phyloP scores from a whole-genome alignment of 2,888 invertebrate genomes.

The Synanthedon vespiformis region DNA sequence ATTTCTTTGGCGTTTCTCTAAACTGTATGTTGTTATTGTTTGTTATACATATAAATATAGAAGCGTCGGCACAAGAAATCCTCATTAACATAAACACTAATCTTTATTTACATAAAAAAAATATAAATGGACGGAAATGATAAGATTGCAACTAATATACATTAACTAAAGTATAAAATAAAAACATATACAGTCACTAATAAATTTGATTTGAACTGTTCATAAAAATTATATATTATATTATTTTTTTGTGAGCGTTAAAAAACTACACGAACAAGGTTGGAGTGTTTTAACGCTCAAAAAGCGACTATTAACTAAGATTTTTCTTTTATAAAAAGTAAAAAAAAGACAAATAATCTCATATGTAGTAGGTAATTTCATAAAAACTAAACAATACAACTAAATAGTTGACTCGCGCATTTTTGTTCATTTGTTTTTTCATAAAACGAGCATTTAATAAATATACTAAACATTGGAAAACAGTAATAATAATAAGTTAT shows the following conservation, averaged over 20 bases:
- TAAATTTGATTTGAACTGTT: not conserved
- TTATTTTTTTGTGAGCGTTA: not conserved
- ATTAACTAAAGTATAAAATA: conserved; percentile 19
- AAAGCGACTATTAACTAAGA: conserved; percentile 30
- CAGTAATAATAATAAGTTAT: conserved; percentile 40
- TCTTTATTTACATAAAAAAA: conserved; percentile 13
- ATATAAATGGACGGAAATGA: conserved; percentile 62
- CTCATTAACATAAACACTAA: not conserved
- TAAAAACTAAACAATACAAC: not conserved
- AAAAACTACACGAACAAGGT: not conserved
- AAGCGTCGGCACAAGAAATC: not conserved
- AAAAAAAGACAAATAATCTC: conserved; percentile 59
- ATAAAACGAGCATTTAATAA: not conserved
- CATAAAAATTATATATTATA: not conserved
- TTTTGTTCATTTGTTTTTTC: conserved; percentile 2
- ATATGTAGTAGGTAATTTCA: conserved; percentile 58
- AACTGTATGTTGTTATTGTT: conserved; percentile 56
- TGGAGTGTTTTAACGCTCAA: not conserved
- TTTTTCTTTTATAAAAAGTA: conserved; percentile 42
- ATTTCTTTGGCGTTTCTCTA: conserved; percentile 65
- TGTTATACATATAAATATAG: conserved; percentile 9
- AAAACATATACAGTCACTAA: conserved; percentile 21
- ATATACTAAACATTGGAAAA: conserved; percentile 31
- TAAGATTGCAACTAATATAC: conserved; percentile 47
- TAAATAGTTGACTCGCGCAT: not conserved